Percentiles rank a stretch among this genome's conserved stretches.
Evolutionary conservation across 1,140 invertebrate genomes (phyloP).

Genomic region (Aphis gossypii): DNA sequence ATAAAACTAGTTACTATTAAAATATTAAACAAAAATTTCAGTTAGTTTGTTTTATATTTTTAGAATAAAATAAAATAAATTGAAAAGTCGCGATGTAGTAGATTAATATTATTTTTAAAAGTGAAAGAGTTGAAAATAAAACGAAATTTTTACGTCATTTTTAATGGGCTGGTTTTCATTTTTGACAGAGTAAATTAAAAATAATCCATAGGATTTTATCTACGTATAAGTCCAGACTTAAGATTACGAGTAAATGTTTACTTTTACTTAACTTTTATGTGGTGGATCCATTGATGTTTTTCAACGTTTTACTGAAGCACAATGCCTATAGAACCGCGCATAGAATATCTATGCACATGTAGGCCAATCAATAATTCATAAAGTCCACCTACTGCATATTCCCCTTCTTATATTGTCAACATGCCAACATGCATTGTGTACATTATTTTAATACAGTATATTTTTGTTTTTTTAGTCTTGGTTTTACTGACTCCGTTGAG

Average conservation of each 20-base stretch:
- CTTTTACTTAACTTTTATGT: background rate
- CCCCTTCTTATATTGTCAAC: slow-evolving; percentile 42
- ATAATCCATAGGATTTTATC: background rate
- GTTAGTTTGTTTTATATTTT: background rate
- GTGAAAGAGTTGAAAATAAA: background rate
- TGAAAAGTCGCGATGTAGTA: background rate
- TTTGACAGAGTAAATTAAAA: background rate
- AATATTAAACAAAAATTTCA: background rate
- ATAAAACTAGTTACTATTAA: background rate
- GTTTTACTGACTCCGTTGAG: slow-evolving; percentile 30
- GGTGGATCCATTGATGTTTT: slow-evolving; percentile 14
- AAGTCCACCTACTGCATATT: slow-evolving; percentile 45
- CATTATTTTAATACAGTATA: slow-evolving; percentile 4
- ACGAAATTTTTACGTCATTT: background rate
- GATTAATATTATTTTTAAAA: background rate
- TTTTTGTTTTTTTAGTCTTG: slow-evolving; percentile 42
- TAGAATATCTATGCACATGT: slow-evolving; percentile 36
- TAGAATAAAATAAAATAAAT: background rate
- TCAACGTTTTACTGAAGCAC: background rate
- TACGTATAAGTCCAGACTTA: background rate
- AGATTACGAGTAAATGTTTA: slow-evolving; percentile 19
- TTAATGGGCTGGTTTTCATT: background rate
- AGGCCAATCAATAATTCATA: slow-evolving; percentile 57
- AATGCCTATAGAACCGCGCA: background rate
- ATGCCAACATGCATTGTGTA: slow-evolving; percentile 44